Evolutionary conservation across 2,113 vertebrate species (phyloP).

Genomic region (Ailuropoda melanoleuca): DNA sequence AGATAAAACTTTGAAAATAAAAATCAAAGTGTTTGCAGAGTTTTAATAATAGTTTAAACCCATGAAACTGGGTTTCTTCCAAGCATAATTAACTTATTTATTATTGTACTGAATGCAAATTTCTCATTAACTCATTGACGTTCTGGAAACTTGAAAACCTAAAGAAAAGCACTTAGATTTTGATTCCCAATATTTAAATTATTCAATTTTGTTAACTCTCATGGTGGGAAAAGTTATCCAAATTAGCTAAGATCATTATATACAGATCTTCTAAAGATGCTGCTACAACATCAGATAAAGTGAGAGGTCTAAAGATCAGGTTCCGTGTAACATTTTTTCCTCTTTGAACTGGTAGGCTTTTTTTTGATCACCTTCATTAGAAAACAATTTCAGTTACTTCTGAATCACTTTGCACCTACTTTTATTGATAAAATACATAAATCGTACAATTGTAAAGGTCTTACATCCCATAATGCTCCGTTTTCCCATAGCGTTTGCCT

Average conservation of each 20-base stretch:
- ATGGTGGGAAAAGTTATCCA: background rate
- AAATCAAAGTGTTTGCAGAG: background rate
- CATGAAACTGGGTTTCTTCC: background rate
- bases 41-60: background rate
- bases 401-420: background rate
- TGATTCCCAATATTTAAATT: background rate
- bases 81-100: background rate
- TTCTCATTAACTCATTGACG: background rate
- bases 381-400: background rate
- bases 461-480: background rate
- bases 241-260: background rate
- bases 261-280: background rate
- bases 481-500: background rate
- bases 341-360: background rate
- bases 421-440: background rate
- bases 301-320: background rate
- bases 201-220: background rate
- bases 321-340: background rate
- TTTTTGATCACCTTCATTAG: background rate
- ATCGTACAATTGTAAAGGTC: background rate
- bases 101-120: background rate
- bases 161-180: background rate
- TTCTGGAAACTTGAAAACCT: background rate
- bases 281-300: background rate
- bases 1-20: background rate